Evolutionary conservation across 2,797 vertebrate genomes (phyloP), one percentile per base, ranked within the genome.

Genomic region (Chaenodraco wilsoni): DNA sequence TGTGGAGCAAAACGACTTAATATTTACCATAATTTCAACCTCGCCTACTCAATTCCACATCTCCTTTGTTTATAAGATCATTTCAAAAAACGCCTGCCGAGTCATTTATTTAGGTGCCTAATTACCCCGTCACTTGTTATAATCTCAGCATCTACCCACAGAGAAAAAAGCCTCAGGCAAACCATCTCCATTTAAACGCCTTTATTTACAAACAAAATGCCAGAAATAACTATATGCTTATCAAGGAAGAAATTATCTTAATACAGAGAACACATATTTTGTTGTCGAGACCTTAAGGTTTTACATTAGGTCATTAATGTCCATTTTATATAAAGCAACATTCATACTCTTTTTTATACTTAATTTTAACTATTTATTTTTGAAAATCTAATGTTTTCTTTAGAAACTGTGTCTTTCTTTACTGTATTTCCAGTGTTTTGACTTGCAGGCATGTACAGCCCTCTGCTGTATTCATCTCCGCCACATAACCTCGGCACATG

Each of bases 401-500:
- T 72, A 21, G 2, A 74, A 67, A 64, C 58, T 2, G 4, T 54
- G 4, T 40, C n/a, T 4, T 27, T 37, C 65, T 41, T 17, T 52
- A 23, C 40, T 60, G 43, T 66, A 51, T 45, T 65, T 60, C 48
- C 37, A 44, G 17, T 60, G 63, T 74, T 82, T 41, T 63, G 50
- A 64, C 76, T 81, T 78, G 73, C 55, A 46, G 78, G 75, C 72
- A 76, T 72, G 40, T 43, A 66, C 56, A 57, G 43, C 8, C 16
- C 60, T 59, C 69, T 67, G 44, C 43, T 67, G 68, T 72, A 67
- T 85, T 82, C 65, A 62, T 74, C 82, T 87, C 81, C 79, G 65
- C 57, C 50, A 60, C 77, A 72, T 68, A 74, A 84, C 78, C 66
- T 74, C 72, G 27, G 63, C 74, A 87, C 74, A 88, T 74, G 65